A percentile compares a stretch with the other conserved stretches of the same genome.
Evolutionary conservation across 2,113 vertebrate genomes (phyloP).

Genomic region (Turnix velox): DNA sequence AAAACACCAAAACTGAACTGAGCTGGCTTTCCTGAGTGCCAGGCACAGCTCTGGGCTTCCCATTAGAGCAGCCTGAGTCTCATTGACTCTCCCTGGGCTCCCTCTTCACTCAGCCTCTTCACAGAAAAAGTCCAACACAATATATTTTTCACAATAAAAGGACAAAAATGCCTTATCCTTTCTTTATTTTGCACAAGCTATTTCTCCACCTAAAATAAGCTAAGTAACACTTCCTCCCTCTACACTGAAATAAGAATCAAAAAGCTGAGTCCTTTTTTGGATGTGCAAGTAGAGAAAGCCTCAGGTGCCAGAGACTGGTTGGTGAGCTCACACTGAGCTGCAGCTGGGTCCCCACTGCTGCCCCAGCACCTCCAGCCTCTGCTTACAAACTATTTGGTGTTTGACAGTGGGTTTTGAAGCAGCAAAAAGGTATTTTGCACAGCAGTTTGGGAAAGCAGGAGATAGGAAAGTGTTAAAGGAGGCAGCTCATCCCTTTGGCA

Average conservation of each 20-base stretch:
- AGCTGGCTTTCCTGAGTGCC: neutral
- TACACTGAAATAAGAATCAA: neutral
- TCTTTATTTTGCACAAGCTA: neutral
- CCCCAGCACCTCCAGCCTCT: accelerated
- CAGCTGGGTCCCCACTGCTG: neutral
- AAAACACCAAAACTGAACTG: neutral
- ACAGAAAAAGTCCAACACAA: neutral
- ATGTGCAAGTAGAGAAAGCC: neutral
- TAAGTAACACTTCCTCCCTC: neutral
- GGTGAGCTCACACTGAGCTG: neutral
- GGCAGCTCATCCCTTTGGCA: neutral
- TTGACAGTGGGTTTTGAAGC: neutral
- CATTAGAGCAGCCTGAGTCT: neutral
- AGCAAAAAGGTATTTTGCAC: neutral
- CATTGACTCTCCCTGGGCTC: neutral
- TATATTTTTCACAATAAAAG: neutral
- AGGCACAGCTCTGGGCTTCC: neutral
- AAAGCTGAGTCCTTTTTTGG: constrained; percentile 12
- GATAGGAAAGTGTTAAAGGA: neutral
- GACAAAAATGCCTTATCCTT: neutral
- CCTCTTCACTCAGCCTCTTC: neutral
- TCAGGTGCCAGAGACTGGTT: neutral
- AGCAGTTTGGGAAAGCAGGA: neutral
- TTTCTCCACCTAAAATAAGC: neutral
- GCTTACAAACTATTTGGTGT: neutral